These are phyloP conservation scores for Nemapogon koenigi DNA, from an alignment of 2,888 invertebrate species.

Conservation along the genomic window DNA sequence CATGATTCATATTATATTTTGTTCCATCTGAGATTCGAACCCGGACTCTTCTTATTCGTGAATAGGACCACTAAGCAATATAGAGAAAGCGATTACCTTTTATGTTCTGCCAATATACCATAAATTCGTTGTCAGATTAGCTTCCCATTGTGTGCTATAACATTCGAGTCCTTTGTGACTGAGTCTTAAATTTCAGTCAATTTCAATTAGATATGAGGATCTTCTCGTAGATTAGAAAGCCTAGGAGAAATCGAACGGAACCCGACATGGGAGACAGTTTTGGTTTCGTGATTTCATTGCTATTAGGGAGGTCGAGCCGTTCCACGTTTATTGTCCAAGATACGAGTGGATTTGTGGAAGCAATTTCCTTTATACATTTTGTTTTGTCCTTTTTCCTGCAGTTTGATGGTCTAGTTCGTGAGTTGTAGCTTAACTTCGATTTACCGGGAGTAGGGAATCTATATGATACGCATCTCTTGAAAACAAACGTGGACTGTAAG, in stretches of 20 bases:
- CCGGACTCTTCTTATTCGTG: too few relatives aligned
- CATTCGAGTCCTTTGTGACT: background rate
- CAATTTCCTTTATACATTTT: constrained; percentile 66
- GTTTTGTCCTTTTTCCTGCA: constrained; percentile 63
- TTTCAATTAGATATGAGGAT: constrained; percentile 16
- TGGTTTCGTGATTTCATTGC: constrained; percentile 65
- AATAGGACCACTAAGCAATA: too few relatives aligned
- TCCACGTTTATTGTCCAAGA: constrained; percentile 62
- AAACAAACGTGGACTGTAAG: too few relatives aligned
- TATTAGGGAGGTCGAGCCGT: constrained; percentile 57
- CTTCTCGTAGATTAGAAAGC: constrained; percentile 39
- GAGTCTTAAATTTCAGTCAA: background rate
- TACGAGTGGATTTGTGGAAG: constrained; percentile 66
- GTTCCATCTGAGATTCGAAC: too few relatives aligned
- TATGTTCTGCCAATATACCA: too few relatives aligned
- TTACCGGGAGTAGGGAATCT: constrained; percentile 43
- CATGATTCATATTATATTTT: too few relatives aligned
- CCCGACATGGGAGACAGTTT: constrained; percentile 51
- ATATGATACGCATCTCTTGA: constrained; percentile 51
- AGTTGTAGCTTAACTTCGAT: constrained; percentile 56
- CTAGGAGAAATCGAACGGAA: constrained; percentile 30
- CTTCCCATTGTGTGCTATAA: too few relatives aligned
- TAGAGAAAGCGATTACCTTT: too few relatives aligned
- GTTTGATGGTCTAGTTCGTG: constrained; percentile 59
- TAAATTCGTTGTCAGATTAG: too few relatives aligned